Evolutionary conservation across 1,140 invertebrate species (phyloP).

Genomic region (Whitmania pigra): DNA sequence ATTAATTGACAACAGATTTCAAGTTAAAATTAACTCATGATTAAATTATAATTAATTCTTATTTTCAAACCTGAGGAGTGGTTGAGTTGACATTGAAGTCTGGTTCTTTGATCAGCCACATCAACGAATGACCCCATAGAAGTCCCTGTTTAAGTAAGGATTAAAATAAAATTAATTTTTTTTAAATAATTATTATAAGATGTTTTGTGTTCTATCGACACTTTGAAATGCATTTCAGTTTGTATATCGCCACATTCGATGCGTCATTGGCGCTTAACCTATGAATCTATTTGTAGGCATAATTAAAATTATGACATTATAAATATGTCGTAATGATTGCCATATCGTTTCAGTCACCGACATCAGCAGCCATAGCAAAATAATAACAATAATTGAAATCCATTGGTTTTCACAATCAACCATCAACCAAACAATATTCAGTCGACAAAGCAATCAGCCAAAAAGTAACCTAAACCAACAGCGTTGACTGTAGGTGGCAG

Average conservation of each 20-base stretch:
- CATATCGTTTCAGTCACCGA: neutral
- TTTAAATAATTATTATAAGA: no score
- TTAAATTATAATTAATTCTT: no score
- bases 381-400: neutral
- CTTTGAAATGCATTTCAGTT: no score
- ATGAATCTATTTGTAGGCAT: no score
- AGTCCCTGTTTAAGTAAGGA: neutral
- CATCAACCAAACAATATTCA: no score
- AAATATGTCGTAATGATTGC: neutral
- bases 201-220: no score
- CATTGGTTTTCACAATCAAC: neutral
- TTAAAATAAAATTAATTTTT: neutral
- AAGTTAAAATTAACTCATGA: no score
- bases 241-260: no score
- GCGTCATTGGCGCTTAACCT: no score
- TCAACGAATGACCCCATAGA: neutral
- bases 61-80: neutral
- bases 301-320: no score
- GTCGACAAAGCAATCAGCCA: no score
- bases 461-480: neutral
- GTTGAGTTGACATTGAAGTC: neutral
- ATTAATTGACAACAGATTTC: no score
- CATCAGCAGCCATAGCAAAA: neutral
- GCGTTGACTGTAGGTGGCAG: constrained; percentile 8
- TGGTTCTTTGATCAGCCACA: neutral